Conservation (phyloP, 2,797 vertebrate genomes). For the Myripristis jacobus region DNA sequence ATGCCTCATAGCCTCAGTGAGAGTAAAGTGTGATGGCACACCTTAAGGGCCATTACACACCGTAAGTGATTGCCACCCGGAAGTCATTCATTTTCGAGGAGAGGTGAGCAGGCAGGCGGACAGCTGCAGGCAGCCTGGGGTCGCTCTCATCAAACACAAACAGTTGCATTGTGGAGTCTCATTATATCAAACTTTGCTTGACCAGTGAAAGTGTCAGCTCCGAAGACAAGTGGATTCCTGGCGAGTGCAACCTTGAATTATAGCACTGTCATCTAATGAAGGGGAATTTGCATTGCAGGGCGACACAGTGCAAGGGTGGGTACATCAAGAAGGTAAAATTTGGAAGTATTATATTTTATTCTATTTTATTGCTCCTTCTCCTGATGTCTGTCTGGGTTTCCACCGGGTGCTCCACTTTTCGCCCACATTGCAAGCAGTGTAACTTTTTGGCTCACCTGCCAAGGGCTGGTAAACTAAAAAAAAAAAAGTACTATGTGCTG, state of each 20-base stretch:
- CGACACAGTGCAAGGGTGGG: background rate
- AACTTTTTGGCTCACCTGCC: too few relatives aligned
- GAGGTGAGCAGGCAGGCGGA: conserved; percentile 67
- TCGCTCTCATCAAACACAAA: conserved; percentile 41
- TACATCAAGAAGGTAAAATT: conserved; percentile 6
- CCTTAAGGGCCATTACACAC: conserved; percentile 66
- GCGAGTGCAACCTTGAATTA: conserved; percentile 25
- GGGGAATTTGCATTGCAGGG: background rate
- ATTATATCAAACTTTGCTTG: conserved; percentile 21
- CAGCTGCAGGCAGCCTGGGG: conserved; percentile 55
- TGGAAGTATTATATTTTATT: background rate
- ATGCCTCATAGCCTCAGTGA: conserved; percentile 24
- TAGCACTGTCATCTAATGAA: background rate
- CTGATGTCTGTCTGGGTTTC: background rate
- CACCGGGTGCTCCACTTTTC: too few relatives aligned
- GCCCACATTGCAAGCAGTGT: too few relatives aligned
- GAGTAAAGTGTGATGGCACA: conserved; percentile 30
- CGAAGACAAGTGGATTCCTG: conserved; percentile 5
- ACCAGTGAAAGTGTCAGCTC: conserved; percentile 25
- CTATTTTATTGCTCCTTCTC: background rate
- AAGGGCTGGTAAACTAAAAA: too few relatives aligned
- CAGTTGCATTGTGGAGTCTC: conserved; percentile 12
- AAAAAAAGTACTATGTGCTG: too few relatives aligned
- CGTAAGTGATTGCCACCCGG: conserved; percentile 67
- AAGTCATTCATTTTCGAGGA: conserved; percentile 73